Evolutionary conservation across 2,888 invertebrate genomes (phyloP).

Genomic region (Chloroclysta siterata): DNA sequence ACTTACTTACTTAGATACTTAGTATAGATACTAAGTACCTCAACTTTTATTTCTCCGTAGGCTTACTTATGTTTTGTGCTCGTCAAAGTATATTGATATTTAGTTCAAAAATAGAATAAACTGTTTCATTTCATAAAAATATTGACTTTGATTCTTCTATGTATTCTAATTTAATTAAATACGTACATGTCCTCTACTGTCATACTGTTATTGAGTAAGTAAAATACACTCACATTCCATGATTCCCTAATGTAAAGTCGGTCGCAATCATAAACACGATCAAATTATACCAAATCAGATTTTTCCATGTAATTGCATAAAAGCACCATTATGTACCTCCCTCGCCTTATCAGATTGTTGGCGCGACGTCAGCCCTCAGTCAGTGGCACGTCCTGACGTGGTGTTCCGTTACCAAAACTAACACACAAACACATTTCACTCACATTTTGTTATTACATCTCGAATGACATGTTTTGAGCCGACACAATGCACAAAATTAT

Average conservation of each 20-base stretch:
- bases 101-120: no score
- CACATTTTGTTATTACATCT: slow-evolving; percentile 42
- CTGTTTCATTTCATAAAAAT: no score
- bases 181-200: neutral
- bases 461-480: slow-evolving; percentile 47
- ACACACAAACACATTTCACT: slow-evolving; percentile 38
- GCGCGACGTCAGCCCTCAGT: slow-evolving; percentile 35
- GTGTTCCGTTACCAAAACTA: slow-evolving; percentile 31
- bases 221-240: slow-evolving; percentile 12
- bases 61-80: no score
- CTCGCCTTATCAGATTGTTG: slow-evolving; percentile 47
- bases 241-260: slow-evolving; percentile 13
- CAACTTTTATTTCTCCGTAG: no score
- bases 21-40: no score
- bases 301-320: slow-evolving; percentile 41
- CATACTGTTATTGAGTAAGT: neutral
- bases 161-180: no score
- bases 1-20: no score
- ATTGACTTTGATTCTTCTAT: no score
- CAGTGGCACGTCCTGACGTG: neutral
- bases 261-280: slow-evolving; percentile 25
- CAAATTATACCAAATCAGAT: slow-evolving; percentile 28
- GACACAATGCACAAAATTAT: slow-evolving; percentile 55
- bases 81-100: no score
- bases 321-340: slow-evolving; percentile 35